A percentile compares a stretch with the other conserved stretches of the same genome.
phyloP scores from a whole-genome alignment of 2,113 vertebrate genomes.

The Psittacula cyanocephala region DNA sequence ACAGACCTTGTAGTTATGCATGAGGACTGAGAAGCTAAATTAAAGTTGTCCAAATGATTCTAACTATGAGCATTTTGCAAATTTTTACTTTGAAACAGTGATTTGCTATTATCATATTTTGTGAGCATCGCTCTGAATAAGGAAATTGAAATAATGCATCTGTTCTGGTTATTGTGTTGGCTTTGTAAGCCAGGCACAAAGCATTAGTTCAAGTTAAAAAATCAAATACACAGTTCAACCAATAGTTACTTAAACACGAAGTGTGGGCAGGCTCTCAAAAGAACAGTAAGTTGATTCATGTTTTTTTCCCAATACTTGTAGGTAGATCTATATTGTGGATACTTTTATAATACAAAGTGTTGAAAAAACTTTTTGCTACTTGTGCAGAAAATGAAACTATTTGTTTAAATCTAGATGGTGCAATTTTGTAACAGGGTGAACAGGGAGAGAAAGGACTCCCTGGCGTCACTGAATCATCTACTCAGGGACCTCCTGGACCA shows the following conservation, averaged over 20 bases:
- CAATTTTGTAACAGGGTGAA: constrained; percentile 65
- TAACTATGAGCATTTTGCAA: not conserved
- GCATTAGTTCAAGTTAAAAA: not conserved
- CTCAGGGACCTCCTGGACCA: constrained; percentile 68
- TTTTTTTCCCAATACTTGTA: not conserved
- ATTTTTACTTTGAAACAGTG: not conserved
- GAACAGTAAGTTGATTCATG: not conserved
- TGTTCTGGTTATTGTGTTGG: not conserved
- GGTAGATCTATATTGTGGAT: not conserved
- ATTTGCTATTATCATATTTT: not conserved
- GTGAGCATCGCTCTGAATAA: not conserved
- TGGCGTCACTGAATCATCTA: constrained; percentile 32
- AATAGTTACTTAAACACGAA: not conserved
- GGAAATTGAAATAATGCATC: not conserved
- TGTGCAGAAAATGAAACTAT: not conserved
- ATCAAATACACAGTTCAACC: not conserved
- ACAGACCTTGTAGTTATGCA: not conserved
- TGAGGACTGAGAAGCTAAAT: not conserved
- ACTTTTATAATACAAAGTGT: not conserved
- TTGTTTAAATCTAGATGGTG: not conserved
- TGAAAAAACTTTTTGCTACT: not conserved
- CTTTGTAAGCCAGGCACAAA: not conserved
- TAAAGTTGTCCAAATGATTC: not conserved
- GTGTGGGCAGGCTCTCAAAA: not conserved
- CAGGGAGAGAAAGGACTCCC: constrained; percentile 43